A percentile compares a stretch with the other conserved stretches of the same genome.
Conservation (phyloP, 2,888 invertebrate species). For the Timema cristinae region DNA sequence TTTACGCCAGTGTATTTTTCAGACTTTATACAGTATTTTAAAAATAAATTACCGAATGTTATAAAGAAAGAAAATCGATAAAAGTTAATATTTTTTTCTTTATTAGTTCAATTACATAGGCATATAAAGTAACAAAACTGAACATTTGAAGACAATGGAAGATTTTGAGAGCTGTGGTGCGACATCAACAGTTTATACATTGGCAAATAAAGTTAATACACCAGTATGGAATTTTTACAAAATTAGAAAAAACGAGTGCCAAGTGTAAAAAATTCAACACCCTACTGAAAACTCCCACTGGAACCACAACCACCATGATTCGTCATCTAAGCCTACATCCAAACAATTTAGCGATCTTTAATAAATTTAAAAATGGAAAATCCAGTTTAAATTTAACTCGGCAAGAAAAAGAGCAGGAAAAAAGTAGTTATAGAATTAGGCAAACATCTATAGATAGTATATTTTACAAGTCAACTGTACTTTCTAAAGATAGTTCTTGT, state of each 20-base stretch:
- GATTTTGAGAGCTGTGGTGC: no score
- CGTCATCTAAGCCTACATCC: constrained; percentile 11
- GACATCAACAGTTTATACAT: no score
- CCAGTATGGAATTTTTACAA: no score
- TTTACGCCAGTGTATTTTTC: no score
- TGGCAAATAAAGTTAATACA: no score
- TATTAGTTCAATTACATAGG: no score
- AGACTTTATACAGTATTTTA: no score
- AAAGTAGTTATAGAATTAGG: not conserved
- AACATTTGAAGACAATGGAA: no score
- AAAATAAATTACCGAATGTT: no score
- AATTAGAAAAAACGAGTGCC: not conserved
- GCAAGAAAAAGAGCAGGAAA: not conserved
- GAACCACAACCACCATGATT: constrained; percentile 2
- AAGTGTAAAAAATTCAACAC: constrained; percentile 9
- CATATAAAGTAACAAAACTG: no score
- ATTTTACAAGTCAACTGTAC: not conserved
- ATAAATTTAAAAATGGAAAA: constrained; percentile 15
- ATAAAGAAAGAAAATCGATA: no score
- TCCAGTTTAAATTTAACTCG: not conserved
- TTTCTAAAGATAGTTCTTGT: not conserved
- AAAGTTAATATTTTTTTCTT: no score
- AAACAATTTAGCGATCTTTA: constrained; percentile 4
- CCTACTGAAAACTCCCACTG: not conserved
- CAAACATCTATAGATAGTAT: not conserved